phyloP scores from a whole-genome alignment of 30 jellyfish, hydroid and myxozoan species.

The Haliclystus octoradiatus region DNA sequence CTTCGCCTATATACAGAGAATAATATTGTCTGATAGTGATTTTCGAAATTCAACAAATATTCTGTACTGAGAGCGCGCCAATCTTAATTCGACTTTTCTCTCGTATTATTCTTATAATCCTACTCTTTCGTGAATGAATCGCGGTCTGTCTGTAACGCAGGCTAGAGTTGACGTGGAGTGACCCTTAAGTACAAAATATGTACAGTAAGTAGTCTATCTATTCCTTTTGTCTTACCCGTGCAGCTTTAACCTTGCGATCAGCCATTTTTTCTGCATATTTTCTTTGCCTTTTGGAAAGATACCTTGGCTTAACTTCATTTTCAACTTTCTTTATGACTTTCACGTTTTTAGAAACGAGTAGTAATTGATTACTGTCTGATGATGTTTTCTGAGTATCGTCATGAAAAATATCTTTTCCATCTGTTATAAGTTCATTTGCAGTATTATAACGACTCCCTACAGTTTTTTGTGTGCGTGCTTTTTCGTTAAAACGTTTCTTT shows the following conservation, averaged over 20 bases:
- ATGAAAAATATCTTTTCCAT: not conserved
- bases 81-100: too few species aligned
- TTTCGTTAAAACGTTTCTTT: not conserved
- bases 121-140: too few species aligned
- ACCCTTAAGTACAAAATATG: too few species aligned
- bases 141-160: too few species aligned
- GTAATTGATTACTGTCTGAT: not conserved
- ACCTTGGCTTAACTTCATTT: constrained; percentile 1
- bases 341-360: not conserved
- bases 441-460: not conserved
- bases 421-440: not conserved
- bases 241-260: constrained; percentile 62
- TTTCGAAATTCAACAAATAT: too few species aligned
- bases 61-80: too few species aligned
- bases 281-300: constrained; percentile 56
- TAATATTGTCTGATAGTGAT: too few species aligned
- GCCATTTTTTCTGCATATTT: constrained; percentile 32
- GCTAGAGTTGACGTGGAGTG: too few species aligned
- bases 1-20: too few species aligned
- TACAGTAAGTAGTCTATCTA: too few species aligned
- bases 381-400: not conserved
- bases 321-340: not conserved
- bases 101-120: too few species aligned
- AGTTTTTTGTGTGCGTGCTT: not conserved
- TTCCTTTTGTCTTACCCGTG: too few species aligned